These are phyloP conservation scores for Leptodirus hochenwartii DNA, from an alignment of 2,888 invertebrate genomes.

Conservation along the genomic window DNA sequence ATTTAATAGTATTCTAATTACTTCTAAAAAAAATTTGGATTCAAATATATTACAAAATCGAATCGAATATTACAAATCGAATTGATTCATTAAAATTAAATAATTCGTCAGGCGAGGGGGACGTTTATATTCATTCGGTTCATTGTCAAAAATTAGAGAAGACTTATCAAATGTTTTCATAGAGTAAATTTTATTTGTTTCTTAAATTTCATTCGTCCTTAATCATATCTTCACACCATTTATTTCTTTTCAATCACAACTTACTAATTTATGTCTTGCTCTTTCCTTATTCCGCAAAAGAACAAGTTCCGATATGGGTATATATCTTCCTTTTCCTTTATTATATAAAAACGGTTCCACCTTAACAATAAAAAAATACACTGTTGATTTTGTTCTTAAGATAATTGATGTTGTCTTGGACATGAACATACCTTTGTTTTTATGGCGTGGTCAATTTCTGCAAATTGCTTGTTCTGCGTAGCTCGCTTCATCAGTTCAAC, in stretches of 20 bases:
- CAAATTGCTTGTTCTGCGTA: conserved; percentile 74
- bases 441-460: conserved; percentile 83
- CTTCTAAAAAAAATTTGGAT: too few species aligned
- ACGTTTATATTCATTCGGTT: too few species aligned
- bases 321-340: conserved; percentile 77
- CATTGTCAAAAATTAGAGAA: too few species aligned
- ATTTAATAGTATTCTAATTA: too few species aligned
- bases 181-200: conserved; percentile 2
- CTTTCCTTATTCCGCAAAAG: conserved; percentile 74
- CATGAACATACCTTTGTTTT: conserved; percentile 52
- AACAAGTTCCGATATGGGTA: conserved; percentile 79
- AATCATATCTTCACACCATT: too few species aligned
- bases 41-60: too few species aligned
- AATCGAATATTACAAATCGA: too few species aligned
- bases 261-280: conserved; percentile 58
- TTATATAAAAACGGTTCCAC: conserved; percentile 88
- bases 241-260: conserved; percentile 7
- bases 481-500: conserved; percentile 89
- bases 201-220: neutral
- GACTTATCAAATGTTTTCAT: too few species aligned
- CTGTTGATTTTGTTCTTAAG: conserved; percentile 1
- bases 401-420: too few species aligned
- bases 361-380: conserved; percentile 14
- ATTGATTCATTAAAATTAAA: too few species aligned
- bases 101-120: too few species aligned